A percentile compares a stretch with the other conserved stretches of the same genome.
Conservation (phyloP, 2,797 vertebrate species). For the Ptychobarbus kaznakovi region DNA sequence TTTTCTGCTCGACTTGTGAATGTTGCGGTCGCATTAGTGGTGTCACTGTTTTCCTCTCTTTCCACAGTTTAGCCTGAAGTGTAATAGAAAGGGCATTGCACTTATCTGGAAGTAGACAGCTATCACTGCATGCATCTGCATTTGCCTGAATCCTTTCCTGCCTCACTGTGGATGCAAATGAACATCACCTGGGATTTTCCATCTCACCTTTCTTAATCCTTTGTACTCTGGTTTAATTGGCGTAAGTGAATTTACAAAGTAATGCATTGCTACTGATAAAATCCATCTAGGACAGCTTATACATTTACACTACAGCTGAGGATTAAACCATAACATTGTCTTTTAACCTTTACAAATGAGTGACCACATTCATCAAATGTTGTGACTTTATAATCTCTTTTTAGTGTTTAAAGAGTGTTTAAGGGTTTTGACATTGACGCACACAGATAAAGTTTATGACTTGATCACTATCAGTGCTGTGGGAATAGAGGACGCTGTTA, state of each 20-base stretch:
- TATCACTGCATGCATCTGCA: conserved; percentile 49
- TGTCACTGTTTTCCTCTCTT: conserved; percentile 13
- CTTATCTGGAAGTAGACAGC: conserved; percentile 44
- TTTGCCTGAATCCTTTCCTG: conserved; percentile 63
- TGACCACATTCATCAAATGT: neutral
- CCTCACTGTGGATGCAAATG: conserved; percentile 57
- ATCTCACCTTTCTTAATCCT: neutral
- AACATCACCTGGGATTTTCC: conserved; percentile 56
- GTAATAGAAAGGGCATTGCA: conserved; percentile 47
- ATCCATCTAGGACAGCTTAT: neutral
- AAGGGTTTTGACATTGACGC: conserved; percentile 9
- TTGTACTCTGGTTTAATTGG: conserved; percentile 11
- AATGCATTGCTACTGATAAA: neutral
- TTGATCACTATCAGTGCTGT: neutral
- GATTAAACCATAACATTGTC: neutral
- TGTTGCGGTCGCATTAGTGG: neutral
- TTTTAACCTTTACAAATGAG: neutral
- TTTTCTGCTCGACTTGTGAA: conserved; percentile 22
- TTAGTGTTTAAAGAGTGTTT: conserved; percentile 2
- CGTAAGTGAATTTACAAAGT: conserved; percentile 8
- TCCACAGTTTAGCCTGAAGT: conserved; percentile 40
- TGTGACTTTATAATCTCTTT: neutral
- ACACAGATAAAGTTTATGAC: conserved; percentile 24
- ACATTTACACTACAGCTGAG: neutral
- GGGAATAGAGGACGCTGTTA: neutral